Evolutionary conservation across 2,113 vertebrate genomes (phyloP), one percentile per base, ranked within the genome.

Genomic region (Hyaena hyaena): DNA sequence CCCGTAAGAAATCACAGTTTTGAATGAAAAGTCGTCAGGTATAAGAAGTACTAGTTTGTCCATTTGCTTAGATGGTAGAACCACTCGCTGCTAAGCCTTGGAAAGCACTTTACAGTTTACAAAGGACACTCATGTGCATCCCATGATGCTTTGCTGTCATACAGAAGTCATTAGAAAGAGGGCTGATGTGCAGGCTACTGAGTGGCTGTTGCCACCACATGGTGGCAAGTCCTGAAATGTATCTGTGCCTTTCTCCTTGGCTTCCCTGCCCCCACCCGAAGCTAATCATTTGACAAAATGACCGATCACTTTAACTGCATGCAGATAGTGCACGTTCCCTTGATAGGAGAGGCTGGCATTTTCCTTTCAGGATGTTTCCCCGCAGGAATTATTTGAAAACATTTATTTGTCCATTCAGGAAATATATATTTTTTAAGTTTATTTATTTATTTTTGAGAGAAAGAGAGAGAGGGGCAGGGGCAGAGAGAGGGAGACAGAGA

Each of bases 151-250:
- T 8, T 12, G 50, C 16, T 5, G 2, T 71, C 63, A 4, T 21
- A 8, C 4, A 2, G n/a, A 63, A 4, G 23, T 68, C 21, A 3
- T 16, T 23, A 23, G 23, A 7, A 24, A 2, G 16, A 24, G 0
- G 31, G 50, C 10, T 21, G 2, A 0, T 4, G 5, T 1, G 45
- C 23, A 35, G 33, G 33, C 24, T 7, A 3, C 0, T 0, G 26
- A 10, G 74, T 5, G 39, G 17, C 87, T 33, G 9, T 45, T 74
- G 24, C 4, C 50, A 55, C 10, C 26, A 11, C 10, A 0, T 3
- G 19, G 53, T 4, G 2, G 5, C 3, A 7, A 5, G 6, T n/a
- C 73, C 76, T 21, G 61, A 58, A 17, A 65, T 31, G 26, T 31
- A 17, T 10, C 16, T 88, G 53, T 48, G 33, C 5, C 11, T 7